Conservation (phyloP, 2,797 vertebrate species). For the Galagoides demidoff region DNA sequence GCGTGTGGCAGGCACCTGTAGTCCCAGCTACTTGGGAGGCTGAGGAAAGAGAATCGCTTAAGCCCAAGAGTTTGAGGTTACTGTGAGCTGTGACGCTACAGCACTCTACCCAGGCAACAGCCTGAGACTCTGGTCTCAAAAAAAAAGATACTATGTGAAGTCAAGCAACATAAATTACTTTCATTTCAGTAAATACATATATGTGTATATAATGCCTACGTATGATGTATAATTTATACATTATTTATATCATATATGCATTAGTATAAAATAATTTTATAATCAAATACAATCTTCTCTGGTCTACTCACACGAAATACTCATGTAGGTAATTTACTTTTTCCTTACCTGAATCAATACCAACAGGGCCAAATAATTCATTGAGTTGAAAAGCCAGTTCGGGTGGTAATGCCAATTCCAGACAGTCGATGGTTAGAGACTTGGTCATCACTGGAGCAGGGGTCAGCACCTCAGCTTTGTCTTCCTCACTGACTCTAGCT, state of each 20-base stretch:
- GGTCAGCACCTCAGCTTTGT: slow-evolving; percentile 72
- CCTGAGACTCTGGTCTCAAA: too few relatives aligned
- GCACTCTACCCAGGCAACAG: too few relatives aligned
- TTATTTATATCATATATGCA: not conserved
- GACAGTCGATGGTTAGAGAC: slow-evolving; percentile 91
- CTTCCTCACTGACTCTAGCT: slow-evolving; percentile 70
- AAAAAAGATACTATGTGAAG: not conserved
- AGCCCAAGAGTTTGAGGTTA: too few relatives aligned
- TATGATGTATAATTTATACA: not conserved
- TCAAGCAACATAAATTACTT: slow-evolving; percentile 50
- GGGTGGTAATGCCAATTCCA: slow-evolving; percentile 95
- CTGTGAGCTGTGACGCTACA: too few relatives aligned
- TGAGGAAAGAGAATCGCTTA: too few relatives aligned
- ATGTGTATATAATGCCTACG: not conserved
- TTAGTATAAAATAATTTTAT: not conserved
- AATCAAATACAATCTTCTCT: slow-evolving; percentile 4
- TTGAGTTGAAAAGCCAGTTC: slow-evolving; percentile 96
- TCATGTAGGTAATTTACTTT: slow-evolving; percentile 36
- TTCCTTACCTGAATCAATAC: slow-evolving; percentile 94
- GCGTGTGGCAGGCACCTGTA: too few relatives aligned
- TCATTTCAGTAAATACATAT: slow-evolving; percentile 6
- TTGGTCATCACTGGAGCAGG: slow-evolving; percentile 58
- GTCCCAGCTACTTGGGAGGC: too few relatives aligned
- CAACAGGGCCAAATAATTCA: slow-evolving; percentile 98
- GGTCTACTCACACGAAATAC: slow-evolving; percentile 31